Base-by-base conservation (phyloP, 2,888 invertebrate genomes). In the Cosmopolites sordidus region DNA sequence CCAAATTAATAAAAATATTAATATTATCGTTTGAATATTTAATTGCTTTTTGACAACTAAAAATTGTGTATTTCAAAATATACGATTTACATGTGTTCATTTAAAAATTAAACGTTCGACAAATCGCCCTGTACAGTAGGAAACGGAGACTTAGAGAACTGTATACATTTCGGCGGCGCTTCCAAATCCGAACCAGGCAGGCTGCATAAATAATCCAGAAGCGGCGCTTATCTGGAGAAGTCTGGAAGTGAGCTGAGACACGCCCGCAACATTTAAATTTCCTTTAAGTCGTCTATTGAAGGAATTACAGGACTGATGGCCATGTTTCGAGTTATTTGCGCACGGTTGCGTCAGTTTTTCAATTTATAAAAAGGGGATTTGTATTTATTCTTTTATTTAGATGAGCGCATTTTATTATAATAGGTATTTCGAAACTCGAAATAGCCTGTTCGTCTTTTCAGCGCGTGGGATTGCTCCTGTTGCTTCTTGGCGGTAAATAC, bases 181-280 rank as follows among this genome's bases (percentile, higher is more conserved):
- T 33, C 33, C n/a, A 33, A 33, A 33, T 33, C 33, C 33, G 12
- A 33, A 33, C 33, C 33, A 33, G 33, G 33, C 33, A 33, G 33
- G 42, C 53, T 48, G 49, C 44, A 45, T 40, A 54, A 54, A 54
- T 54, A 48, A 54, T 48, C 54, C 54, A 33, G 33, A 33, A 33
- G 33, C 33, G 30, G 14, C 44, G 44, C 48, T 54, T 49, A 49
- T 54, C 54, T 49, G 43, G 49, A 44, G 41, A 51, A 33, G 51
- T 45, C 45, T 51, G 51, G 45, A 51, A 44, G 51, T 51, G 51
- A 51, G 41, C 45, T 33, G 33, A 30, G 44, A 40, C 48, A 48
- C 41, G 46, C 43, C 37, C 16, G 48, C 16, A 43, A 42, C 48
- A 54, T 54, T 54, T 45, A 43, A 48, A 48, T 49, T 49, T 48